Conservation (phyloP, 2,888 invertebrate species). For the Oxycera nigricornis region DNA sequence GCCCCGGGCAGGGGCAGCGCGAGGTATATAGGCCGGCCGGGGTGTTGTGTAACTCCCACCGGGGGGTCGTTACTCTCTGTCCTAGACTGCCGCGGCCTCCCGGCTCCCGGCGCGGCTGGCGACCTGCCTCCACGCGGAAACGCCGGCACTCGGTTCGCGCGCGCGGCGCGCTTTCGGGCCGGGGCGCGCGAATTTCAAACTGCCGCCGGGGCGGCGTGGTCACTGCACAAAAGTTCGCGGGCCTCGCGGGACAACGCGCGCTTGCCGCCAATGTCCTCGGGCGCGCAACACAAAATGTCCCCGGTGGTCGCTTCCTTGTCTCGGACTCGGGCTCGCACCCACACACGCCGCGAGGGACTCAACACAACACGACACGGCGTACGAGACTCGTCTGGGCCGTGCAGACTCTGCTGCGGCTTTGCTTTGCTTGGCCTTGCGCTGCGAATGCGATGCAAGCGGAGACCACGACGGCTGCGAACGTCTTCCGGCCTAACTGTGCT, state of each 20-base stretch:
- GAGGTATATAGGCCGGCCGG: constrained; percentile 20
- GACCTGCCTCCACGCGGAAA: not conserved
- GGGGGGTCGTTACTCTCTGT: constrained; percentile 26
- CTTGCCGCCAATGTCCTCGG: not conserved
- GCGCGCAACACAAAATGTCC: not conserved
- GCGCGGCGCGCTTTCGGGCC: not conserved
- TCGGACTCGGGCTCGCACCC: not conserved
- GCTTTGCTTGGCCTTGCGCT: too few relatives aligned
- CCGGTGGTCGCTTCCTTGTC: not conserved
- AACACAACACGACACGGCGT: too few relatives aligned
- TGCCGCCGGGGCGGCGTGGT: too few relatives aligned
- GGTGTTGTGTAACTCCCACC: constrained; percentile 25
- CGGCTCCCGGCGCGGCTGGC: not conserved
- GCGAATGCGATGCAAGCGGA: not conserved
- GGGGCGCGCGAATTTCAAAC: constrained; percentile 16
- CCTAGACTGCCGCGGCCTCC: not conserved
- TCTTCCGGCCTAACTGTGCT: not conserved
- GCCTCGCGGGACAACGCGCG: not conserved
- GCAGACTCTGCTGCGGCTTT: too few relatives aligned
- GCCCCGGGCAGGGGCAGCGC: not conserved
- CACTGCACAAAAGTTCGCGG: too few relatives aligned
- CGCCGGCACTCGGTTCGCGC: not conserved
- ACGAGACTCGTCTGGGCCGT: not conserved
- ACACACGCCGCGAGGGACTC: not conserved
- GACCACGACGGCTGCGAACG: not conserved